Evolutionary conservation across 92 coral and sea anemone genomes (phyloP), one percentile per base, ranked within the genome.

Genomic region (Blastomussa wellsi): DNA sequence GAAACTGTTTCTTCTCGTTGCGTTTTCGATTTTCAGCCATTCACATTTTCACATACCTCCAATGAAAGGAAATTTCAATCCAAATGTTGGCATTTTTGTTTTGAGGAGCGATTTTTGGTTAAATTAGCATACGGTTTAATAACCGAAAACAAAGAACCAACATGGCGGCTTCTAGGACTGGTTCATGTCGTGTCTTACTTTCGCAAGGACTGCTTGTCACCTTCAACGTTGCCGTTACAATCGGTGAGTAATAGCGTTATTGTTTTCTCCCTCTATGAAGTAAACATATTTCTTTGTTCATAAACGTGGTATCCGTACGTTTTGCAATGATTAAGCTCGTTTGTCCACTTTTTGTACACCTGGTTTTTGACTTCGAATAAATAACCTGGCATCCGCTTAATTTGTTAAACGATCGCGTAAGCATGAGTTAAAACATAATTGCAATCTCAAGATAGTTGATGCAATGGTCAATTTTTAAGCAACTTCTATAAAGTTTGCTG

Each of bases 91-190:
- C 13, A 31, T 31, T 79, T 79, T 67, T 19, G 26, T 38, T 78
- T 26, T 78, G 44, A 36, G 7, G 22, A 26, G 71, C 29, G 31
- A 20, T 59, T 22, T 24, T 75, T 12, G 49, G 52, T 33, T 10
- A 20, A 38, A 59, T 36, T 38, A 22, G 37, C 35, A 20, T 55
- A 59, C 57, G 53, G 20, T 11, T 13, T 60, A 15, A n/a, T n/a
- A 32, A 11, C 65, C 11, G 62, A 64, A 44, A 31, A 80, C 60
- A 7, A 29, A 65, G 17, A 65, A 44, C 51, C 60, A 79, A 80
- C 59, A 80, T 80, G 84, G 84, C 75, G 84, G 42, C 55, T 32
- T 29, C 19, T 16, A 17, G 32, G 31, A 65, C 60, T 17, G 65
- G 83, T 11, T 65, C 64, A 3, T 9, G 84, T 71, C n/a, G 12